Evolutionary conservation across 2,113 vertebrate species (phyloP).

Genomic region (Cyphomyrus plagiostoma): DNA sequence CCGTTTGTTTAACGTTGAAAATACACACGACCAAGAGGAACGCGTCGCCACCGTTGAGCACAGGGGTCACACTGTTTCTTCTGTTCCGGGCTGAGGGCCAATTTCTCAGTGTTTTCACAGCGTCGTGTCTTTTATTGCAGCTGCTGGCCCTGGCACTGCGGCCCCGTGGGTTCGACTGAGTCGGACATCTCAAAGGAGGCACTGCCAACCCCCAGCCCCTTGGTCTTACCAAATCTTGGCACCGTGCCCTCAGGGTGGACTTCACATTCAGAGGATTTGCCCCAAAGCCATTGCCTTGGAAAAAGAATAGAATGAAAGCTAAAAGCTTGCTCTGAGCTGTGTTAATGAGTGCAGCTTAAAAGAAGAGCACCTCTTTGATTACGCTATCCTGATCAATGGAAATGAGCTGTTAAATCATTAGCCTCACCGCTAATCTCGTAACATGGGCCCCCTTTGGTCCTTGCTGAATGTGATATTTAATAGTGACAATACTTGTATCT

Average conservation of each 20-base stretch:
- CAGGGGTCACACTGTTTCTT: not conserved
- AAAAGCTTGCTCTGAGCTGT: not conserved
- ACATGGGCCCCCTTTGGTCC: not conserved
- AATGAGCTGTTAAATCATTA: not conserved
- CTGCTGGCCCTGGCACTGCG: not conserved
- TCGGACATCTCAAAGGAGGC: not conserved
- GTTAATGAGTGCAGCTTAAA: conserved; percentile 21
- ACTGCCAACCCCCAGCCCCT: not conserved
- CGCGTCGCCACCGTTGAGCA: not conserved
- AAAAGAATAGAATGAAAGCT: not conserved
- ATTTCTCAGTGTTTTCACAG: not conserved
- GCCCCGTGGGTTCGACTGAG: not conserved
- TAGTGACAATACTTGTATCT: not conserved
- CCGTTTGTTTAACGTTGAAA: not conserved
- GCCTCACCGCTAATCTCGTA: not conserved
- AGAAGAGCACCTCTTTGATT: conserved; percentile 13
- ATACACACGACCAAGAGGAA: not conserved
- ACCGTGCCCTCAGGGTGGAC: not conserved
- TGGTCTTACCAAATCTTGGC: conserved; percentile 14
- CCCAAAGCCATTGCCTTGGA: not conserved
- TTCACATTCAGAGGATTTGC: not conserved
- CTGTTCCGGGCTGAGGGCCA: not conserved
- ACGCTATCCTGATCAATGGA: not conserved
- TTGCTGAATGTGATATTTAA: not conserved
- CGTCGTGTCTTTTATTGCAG: not conserved